Base-by-base conservation (phyloP, 2,797 vertebrate genomes). In the Channa striata region DNA sequence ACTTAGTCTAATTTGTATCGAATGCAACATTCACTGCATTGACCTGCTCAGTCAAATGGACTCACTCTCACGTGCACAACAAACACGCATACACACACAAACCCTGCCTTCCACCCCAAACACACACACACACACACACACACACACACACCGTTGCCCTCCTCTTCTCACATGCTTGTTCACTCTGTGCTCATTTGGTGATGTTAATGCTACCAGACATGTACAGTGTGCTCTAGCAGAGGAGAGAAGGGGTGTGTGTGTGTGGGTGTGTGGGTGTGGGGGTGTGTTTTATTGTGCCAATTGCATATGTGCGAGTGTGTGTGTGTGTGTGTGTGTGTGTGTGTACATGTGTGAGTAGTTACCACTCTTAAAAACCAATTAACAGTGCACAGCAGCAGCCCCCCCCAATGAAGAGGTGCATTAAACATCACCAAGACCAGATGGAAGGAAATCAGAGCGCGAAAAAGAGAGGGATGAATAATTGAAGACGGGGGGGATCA, bases 331-430 rank as follows among this genome's bases (percentile, higher is more conserved):
- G 54, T 68, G 78, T 8, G 25, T 10, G 63, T 17, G 61, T 67
- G 69, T 4, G 20, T 75, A 60, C 42, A n/a, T 74, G 66, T 80
- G 84, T 78, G 84, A 86, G 81, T 87, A 79, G 87, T 87, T 80
- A 83, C 85, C 69, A 72, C 89, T 90, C 82, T 90, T 93, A 89
- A 92, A 91, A 93, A 90, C 78, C 92, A 91, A 92, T 93, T 93
- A 92, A 91, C 87, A 82, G 72, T 33, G 3, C 68, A 68, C 82
- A 87, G 87, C 88, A 86, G 82, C 80, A 59, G 8, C 43, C 44
- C 43, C 2, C 21, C 66, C 54, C 59, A 90, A 89, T 85, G 87
- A 91, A 87, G 86, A 90, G 80, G 89, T 92, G 88, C 92, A 93
- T 92, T 89, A 93, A 93, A 91, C 92, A 91, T 90, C 87, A 82